phyloP scores from a whole-genome alignment of 1,140 invertebrate genomes.

The Littorina saxatilis region DNA sequence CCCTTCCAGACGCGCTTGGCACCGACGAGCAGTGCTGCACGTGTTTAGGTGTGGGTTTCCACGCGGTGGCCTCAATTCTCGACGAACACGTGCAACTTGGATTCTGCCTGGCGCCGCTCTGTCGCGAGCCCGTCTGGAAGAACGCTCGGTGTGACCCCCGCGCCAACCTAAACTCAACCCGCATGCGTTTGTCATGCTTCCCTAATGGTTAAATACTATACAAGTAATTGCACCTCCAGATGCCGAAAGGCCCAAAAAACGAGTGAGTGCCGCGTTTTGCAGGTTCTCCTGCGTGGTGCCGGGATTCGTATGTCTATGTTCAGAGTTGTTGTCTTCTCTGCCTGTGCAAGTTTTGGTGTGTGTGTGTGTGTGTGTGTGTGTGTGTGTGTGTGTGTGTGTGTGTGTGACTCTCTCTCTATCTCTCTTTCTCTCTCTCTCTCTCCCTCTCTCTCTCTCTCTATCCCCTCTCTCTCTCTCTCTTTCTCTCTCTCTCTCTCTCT shows the following conservation, averaged over 20 bases:
- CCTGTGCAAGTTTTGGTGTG: no score
- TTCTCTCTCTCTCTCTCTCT: not conserved
- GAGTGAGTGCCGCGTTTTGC: not conserved
- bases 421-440: not conserved
- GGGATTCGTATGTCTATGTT: not conserved
- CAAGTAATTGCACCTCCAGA: constrained; percentile 55
- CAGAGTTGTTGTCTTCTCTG: not conserved
- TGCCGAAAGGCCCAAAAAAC: constrained; percentile 23
- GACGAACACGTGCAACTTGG: constrained; percentile 36
- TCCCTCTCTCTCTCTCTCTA: not conserved
- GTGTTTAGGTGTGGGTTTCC: constrained; percentile 41
- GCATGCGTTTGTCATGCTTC: constrained; percentile 49
- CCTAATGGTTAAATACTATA: constrained; percentile 57
- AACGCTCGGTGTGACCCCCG: constrained; percentile 48
- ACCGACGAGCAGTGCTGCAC: constrained; percentile 21
- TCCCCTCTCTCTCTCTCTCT: constrained; percentile 15
- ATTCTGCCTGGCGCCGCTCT: constrained; percentile 43
- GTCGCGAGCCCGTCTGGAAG: constrained; percentile 45
- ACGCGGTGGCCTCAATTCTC: constrained; percentile 29
- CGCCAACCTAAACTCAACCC: constrained; percentile 46
- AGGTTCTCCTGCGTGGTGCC: not conserved
- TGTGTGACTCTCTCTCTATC: no score
- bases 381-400: not conserved
- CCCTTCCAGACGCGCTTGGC: not conserved
- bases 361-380: no score